These are phyloP conservation scores for Montifringilla adamsi DNA, from an alignment of 2,113 vertebrate genomes.

Conservation along the genomic window DNA sequence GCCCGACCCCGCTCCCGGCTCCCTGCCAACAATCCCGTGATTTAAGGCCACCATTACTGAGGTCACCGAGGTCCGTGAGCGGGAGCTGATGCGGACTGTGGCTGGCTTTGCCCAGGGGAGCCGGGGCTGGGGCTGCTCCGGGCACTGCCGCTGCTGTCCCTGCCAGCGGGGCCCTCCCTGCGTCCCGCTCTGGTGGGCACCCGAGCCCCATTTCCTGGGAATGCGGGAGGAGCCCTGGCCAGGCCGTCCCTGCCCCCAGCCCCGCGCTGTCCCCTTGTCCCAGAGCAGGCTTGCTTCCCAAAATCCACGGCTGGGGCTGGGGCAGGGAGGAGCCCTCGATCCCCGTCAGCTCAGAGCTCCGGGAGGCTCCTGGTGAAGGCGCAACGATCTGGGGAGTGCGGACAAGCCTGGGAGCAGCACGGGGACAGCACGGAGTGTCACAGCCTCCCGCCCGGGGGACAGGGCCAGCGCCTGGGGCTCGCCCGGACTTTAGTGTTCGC, in stretches of 20 bases:
- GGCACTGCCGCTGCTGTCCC: too few relatives aligned
- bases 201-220: not conserved
- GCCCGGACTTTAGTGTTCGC: slow-evolving; percentile 14
- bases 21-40: not conserved
- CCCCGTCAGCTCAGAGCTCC: not conserved
- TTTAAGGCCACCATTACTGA: slow-evolving; percentile 20
- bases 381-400: not conserved
- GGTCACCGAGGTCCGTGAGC: not conserved
- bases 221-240: not conserved
- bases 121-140: not conserved
- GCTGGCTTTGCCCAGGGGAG: not conserved
- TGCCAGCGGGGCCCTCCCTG: not conserved
- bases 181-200: not conserved
- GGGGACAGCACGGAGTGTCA: not conserved
- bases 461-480: not conserved
- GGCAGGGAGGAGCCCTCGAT: not conserved
- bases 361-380: not conserved
- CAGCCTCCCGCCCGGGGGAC: not conserved
- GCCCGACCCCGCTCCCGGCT: accelerated
- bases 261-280: not conserved
- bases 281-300: accelerated
- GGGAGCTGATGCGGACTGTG: not conserved
- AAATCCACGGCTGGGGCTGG: accelerated
- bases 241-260: not conserved
- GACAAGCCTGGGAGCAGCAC: not conserved